Evolutionary conservation across 2,888 invertebrate genomes (phyloP).

Genomic region (Callyntrura sp.): DNA sequence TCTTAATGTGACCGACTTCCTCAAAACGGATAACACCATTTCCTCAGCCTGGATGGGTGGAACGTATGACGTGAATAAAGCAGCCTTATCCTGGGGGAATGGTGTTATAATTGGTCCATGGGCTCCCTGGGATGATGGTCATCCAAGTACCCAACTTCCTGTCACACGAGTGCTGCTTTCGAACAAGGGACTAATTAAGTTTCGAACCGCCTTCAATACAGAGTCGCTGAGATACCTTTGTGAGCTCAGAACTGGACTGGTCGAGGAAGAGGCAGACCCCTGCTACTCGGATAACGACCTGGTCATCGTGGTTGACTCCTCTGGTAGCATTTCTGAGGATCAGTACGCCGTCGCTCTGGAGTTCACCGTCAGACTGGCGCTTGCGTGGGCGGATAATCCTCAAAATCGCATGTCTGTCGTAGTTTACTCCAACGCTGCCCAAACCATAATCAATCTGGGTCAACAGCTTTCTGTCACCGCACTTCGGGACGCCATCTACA

Average conservation of each 20-base stretch:
- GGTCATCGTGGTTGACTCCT: conserved; percentile 65
- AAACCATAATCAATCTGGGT: background rate
- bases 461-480: background rate
- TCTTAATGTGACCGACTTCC: background rate
- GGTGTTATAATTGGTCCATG: conserved; percentile 28
- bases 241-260: background rate
- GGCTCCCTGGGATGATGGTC: conserved; percentile 38
- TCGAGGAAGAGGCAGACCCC: conserved; percentile 20
- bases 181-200: no score
- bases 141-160: background rate
- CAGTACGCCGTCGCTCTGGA: conserved; percentile 30
- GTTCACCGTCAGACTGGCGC: conserved; percentile 44
- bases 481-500: conserved; percentile 4
- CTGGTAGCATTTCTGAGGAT: conserved; percentile 44
- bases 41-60: conserved; percentile 29
- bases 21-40: background rate
- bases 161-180: no score
- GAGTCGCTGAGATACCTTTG: conserved; percentile 3
- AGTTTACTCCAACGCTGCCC: conserved; percentile 8
- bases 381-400: conserved; percentile 44
- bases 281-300: conserved; percentile 71
- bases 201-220: conserved; percentile 25
- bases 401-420: conserved; percentile 46
- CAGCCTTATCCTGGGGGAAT: conserved; percentile 12
- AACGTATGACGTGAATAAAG: background rate